These are phyloP conservation scores for Cryptocephalus moraei DNA, from an alignment of 2,888 invertebrate genomes.

Conservation along the genomic window DNA sequence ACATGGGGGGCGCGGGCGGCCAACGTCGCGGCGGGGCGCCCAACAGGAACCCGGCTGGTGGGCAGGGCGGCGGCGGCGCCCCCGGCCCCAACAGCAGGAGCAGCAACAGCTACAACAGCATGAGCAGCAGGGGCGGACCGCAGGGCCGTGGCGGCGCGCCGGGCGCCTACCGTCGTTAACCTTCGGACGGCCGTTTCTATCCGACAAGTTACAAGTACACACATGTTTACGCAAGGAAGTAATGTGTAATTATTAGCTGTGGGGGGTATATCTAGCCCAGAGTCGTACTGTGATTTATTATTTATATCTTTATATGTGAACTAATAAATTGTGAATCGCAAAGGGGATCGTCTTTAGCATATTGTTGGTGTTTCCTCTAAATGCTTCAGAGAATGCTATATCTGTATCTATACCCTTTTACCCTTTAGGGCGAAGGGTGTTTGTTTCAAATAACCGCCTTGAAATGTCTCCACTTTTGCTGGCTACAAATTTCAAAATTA, in stretches of 20 bases:
- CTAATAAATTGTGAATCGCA: no score
- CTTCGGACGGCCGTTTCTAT: conserved; percentile 1
- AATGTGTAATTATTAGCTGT: neutral
- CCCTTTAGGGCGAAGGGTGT: no score
- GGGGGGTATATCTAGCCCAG: no score
- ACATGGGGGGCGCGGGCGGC: conserved; percentile 28
- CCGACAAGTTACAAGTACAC: conserved; percentile 8
- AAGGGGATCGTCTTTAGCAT: no score
- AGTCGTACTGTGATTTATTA: no score
- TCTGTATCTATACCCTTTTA: no score
- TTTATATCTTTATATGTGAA: no score
- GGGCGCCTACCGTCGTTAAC: conserved; percentile 32
- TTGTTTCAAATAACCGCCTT: no score
- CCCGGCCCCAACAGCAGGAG: conserved; percentile 28
- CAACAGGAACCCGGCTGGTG: conserved; percentile 25
- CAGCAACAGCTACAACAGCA: conserved; percentile 24
- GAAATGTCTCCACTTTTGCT: no score
- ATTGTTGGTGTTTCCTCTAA: no score
- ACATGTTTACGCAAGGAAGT: neutral
- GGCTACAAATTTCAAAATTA: no score
- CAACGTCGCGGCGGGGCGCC: conserved; percentile 28
- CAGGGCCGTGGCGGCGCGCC: conserved; percentile 46
- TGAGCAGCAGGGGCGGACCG: conserved; percentile 34
- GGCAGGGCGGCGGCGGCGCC: conserved; percentile 15
- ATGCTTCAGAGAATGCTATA: no score